Percentiles rank a stretch among this genome's conserved stretches.
Evolutionary conservation across 2,797 vertebrate genomes (phyloP).

Genomic region (Cyprinodon diabolis): DNA sequence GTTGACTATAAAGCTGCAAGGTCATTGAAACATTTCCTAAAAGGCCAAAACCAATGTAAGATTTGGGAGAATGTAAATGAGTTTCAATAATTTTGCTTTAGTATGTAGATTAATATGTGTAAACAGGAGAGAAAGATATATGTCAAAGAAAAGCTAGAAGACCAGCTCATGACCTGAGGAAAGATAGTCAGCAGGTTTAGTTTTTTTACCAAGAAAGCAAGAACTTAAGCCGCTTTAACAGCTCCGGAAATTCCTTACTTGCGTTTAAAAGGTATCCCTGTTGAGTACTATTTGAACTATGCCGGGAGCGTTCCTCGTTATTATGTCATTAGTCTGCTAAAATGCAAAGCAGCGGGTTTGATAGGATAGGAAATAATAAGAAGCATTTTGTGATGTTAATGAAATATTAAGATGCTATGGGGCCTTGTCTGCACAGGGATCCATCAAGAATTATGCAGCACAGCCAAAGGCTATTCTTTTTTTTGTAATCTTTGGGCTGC

Average conservation of each 20-base stretch:
- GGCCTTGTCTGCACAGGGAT: constrained; percentile 33
- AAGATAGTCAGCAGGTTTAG: constrained; percentile 65
- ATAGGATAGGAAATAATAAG: constrained; percentile 31
- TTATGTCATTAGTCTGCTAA: constrained; percentile 31
- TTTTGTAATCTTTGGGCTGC: constrained; percentile 9
- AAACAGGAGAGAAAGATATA: constrained; percentile 51
- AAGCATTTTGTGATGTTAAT: constrained; percentile 41
- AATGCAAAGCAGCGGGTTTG: constrained; percentile 36
- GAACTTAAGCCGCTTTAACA: constrained; percentile 54
- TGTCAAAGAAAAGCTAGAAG: constrained; percentile 51
- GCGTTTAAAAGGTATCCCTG: constrained; percentile 49
- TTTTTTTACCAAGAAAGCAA: constrained; percentile 47
- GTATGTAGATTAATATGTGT: constrained; percentile 58
- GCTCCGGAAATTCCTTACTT: constrained; percentile 61
- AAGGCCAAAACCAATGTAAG: constrained; percentile 46
- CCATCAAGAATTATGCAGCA: constrained; percentile 10
- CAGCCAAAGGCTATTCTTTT: constrained; percentile 30
- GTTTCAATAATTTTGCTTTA: constrained; percentile 72
- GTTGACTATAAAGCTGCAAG: constrained; percentile 13
- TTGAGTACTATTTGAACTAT: constrained; percentile 52
- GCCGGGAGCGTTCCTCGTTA: constrained; percentile 1
- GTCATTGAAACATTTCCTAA: constrained; percentile 28
- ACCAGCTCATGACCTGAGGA: constrained; percentile 53
- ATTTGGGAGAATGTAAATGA: constrained; percentile 59
- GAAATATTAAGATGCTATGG: constrained; percentile 62